A percentile compares a stretch with the other conserved stretches of the same genome.
Conservation (phyloP, 37 sponge, comb jelly and placozoan species). For the Cliona cf. orientalis region DNA sequence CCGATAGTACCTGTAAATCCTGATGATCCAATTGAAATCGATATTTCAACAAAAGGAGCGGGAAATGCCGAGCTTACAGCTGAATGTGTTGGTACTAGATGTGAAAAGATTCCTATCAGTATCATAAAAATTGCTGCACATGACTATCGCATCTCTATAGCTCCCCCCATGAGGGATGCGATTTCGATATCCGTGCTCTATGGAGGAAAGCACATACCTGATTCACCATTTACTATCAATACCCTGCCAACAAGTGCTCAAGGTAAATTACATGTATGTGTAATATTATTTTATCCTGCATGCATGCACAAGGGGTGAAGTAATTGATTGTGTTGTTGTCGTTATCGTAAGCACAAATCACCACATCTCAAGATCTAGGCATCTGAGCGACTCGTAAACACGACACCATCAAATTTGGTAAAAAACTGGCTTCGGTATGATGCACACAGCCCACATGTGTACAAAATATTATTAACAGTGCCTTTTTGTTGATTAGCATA, state of each 20-base stretch:
- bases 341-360: no score
- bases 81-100: conserved; percentile 4
- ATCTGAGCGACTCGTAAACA: no score
- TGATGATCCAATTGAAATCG: conserved; percentile 21
- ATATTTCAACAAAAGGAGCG: conserved; percentile 25
- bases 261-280: no score
- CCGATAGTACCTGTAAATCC: conserved; percentile 2
- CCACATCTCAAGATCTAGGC: no score
- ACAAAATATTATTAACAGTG: no score
- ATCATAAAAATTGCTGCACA: neutral
- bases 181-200: conserved; percentile 53
- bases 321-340: no score
- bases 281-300: no score
- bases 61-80: conserved; percentile 48
- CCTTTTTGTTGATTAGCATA: no score
- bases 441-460: no score
- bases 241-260: conserved; percentile 24
- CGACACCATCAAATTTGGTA: no score
- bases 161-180: conserved; percentile 35
- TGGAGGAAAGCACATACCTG: conserved; percentile 41
- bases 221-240: conserved; percentile 55
- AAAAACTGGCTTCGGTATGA: no score
- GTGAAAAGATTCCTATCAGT: conserved; percentile 23
- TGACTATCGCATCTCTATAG: conserved; percentile 35
- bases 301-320: no score